Evolutionary conservation across 35 echinoderm and acorn worm species (phyloP).

Genomic region (Ptychodera flava): DNA sequence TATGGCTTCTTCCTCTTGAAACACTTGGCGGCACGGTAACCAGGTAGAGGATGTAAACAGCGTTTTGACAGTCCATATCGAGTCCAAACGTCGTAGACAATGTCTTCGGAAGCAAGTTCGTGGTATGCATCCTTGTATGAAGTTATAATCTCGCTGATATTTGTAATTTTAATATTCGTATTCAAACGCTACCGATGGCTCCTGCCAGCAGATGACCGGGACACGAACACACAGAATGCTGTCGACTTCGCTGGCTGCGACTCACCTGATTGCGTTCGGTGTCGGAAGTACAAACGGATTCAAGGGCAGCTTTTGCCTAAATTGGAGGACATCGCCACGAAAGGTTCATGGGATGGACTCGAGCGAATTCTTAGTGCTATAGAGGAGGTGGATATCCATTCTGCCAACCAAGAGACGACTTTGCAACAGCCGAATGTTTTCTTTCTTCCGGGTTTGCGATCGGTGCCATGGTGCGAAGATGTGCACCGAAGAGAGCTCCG

Average conservation of each 20-base stretch:
- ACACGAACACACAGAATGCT: not conserved
- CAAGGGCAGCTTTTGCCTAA: not conserved
- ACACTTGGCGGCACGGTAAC: no score
- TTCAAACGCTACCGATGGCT: not conserved
- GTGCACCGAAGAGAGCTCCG: not conserved
- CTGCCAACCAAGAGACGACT: no score
- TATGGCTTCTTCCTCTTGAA: no score
- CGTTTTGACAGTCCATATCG: no score
- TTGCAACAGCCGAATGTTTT: conserved; percentile 38
- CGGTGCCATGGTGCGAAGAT: conserved; percentile 12
- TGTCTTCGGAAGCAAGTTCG: no score
- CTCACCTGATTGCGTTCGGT: conserved; percentile 39
- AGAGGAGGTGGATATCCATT: not conserved
- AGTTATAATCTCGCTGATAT: no score
- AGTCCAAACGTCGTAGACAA: no score
- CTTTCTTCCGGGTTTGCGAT: not conserved
- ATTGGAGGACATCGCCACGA: not conserved
- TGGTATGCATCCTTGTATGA: no score
- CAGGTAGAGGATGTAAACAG: no score
- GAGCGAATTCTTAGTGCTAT: not conserved
- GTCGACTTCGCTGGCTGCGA: conserved; percentile 15
- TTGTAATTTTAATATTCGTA: not conserved
- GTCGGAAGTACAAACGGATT: conserved; percentile 25
- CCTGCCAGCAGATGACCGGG: not conserved
- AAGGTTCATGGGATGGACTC: not conserved